Evolutionary conservation across 2,113 vertebrate species (phyloP), one percentile per base, ranked within the genome.

Genomic region (Corythornis vintsioides): DNA sequence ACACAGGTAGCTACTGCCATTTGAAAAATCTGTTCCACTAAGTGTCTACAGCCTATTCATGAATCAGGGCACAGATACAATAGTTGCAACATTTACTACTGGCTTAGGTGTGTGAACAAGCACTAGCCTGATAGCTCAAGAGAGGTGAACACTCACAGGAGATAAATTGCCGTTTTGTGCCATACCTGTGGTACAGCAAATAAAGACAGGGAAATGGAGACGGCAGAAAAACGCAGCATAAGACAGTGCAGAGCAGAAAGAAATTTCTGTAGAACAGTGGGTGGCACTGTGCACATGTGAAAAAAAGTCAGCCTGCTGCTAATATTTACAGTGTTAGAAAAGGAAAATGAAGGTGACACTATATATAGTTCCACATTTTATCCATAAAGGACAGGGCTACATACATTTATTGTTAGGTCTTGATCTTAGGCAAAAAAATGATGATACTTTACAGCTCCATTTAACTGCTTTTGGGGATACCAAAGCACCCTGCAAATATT

Each of bases 271-370:
- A 63, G 77, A 89, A 93, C 94, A 59, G 85, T 79, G 91, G 94
- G 89, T 95, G 94, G 91, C 91, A 91, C 94, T 95, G 77, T 95
- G 77, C 59, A 75, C 94, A 71, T 75, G 31, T 75, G 53, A 42
- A 71, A 86, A 91, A 75, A 57, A 29, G 29, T 74, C 57, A 71
- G 59, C 40, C 33, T 70, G 31, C 67, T 82, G 72, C 52, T 88
- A 45, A 25, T 61, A 28, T 56, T 65, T 73, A 31, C 40, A 78
- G 40, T 40, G 50, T 48, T 69, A 38, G 55, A 56, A 50, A 73
- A 60, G 28, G 61, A 85, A 88, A 88, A 88, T 69, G 71, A 93
- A 93, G 91, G 76, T 85, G 71, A 88, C 61, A 29, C 84, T 78
- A 72, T 85, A 81, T 88, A 82, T 75, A 85, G 71, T 60, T 82